These are phyloP conservation scores for Agriopis aurantiaria DNA, from an alignment of 2,888 invertebrate species.

Conservation along the genomic window DNA sequence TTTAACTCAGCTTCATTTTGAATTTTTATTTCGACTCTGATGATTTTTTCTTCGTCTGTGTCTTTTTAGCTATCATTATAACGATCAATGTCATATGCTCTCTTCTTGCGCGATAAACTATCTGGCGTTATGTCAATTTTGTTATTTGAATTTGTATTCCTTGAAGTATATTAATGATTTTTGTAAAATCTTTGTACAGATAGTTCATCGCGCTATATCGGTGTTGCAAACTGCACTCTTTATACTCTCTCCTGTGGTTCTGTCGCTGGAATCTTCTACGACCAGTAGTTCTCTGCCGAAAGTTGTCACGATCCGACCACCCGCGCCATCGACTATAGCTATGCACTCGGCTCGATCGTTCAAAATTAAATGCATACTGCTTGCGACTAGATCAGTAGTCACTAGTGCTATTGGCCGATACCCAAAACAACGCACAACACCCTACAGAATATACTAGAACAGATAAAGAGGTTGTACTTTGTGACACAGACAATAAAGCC, in stretches of 20 bases:
- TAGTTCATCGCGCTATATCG: conserved; percentile 74
- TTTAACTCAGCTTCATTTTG: conserved; percentile 75
- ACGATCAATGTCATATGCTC: conserved; percentile 81
- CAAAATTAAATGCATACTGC: conserved; percentile 85
- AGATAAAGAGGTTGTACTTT: conserved; percentile 86
- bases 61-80: conserved; percentile 83
- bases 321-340: conserved; percentile 81
- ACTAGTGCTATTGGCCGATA: conserved; percentile 85
- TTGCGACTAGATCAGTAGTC: conserved; percentile 85
- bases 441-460: conserved; percentile 81
- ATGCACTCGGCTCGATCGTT: conserved; percentile 84
- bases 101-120: conserved; percentile 72
- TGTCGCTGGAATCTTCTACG: conserved; percentile 83
- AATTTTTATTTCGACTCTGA: conserved; percentile 71
- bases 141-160: neutral
- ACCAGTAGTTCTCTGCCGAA: conserved; percentile 77
- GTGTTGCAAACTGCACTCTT: conserved; percentile 87
- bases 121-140: conserved; percentile 49
- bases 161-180: too few relatives aligned
- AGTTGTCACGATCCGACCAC: conserved; percentile 77
- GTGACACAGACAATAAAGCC: conserved; percentile 81
- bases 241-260: conserved; percentile 84
- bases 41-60: conserved; percentile 79
- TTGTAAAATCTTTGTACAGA: conserved; percentile 47
- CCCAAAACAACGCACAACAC: conserved; percentile 84